These are phyloP conservation scores for Tigriopus californicus DNA, from an alignment of 2,888 invertebrate genomes.

Conservation along the genomic window DNA sequence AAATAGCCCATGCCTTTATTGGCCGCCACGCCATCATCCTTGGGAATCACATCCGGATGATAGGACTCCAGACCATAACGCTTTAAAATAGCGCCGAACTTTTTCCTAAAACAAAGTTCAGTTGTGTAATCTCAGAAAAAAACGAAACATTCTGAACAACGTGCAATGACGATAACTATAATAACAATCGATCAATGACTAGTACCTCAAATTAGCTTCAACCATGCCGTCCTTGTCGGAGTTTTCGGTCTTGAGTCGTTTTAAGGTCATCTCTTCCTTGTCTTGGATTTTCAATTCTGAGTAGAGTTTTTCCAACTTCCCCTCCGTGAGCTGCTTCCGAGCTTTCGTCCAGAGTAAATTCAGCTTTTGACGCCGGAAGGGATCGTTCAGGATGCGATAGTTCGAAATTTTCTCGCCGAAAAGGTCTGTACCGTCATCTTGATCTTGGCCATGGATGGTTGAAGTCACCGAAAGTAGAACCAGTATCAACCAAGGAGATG, in stretches of 20 bases:
- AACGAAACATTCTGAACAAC: too few relatives aligned
- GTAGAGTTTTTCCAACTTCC: conserved; percentile 63
- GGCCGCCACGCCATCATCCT: conserved; percentile 18
- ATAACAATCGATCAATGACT: too few relatives aligned
- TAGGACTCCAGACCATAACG: background rate
- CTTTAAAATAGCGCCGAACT: conserved; percentile 30
- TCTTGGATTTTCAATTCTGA: conserved; percentile 79
- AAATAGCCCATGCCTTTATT: conserved; percentile 47
- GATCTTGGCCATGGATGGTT: too few relatives aligned
- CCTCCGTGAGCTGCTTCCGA: conserved; percentile 62
- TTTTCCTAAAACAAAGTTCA: conserved; percentile 53
- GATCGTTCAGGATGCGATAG: conserved; percentile 44
- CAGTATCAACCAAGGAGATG: too few relatives aligned
- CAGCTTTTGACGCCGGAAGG: conserved; percentile 73
- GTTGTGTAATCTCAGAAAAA: too few relatives aligned
- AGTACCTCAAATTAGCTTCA: conserved; percentile 57
- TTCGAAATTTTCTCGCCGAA: background rate
- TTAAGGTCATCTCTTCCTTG: conserved; percentile 69
- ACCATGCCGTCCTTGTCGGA: conserved; percentile 68
- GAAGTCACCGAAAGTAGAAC: too few relatives aligned
- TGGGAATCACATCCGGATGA: conserved; percentile 25
- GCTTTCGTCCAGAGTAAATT: conserved; percentile 80
- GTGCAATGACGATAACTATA: too few relatives aligned
- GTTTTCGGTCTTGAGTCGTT: conserved; percentile 58
- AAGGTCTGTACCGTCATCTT: too few relatives aligned